phyloP scores from a whole-genome alignment of 2,797 vertebrate species.

The Eidolon dupreanum region DNA sequence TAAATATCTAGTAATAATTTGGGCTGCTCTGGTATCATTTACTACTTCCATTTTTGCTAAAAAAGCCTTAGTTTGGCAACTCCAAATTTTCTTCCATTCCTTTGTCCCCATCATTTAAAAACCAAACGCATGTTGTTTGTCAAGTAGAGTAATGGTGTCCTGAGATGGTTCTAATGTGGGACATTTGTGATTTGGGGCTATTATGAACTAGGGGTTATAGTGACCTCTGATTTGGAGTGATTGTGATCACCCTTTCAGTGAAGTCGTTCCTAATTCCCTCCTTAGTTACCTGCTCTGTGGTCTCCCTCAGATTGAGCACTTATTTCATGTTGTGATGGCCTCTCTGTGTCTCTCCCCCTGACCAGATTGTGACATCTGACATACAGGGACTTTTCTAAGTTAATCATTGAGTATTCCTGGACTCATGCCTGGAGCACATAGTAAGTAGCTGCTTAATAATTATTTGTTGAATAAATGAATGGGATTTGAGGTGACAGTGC shows the following conservation, averaged over 20 bases:
- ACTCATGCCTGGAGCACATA: not conserved
- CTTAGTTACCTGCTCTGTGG: not conserved
- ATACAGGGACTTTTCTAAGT: not conserved
- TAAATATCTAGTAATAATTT: not conserved
- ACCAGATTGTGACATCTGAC: conserved; percentile 52
- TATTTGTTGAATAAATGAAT: conserved; percentile 1
- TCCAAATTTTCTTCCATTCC: not conserved
- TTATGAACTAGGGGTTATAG: not conserved
- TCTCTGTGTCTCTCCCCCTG: conserved; percentile 11
- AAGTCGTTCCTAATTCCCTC: not conserved
- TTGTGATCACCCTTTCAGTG: not conserved
- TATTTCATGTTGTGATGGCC: conserved; percentile 12
- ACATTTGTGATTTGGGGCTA: not conserved
- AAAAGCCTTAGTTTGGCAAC: not conserved
- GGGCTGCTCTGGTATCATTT: not conserved
- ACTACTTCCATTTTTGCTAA: not conserved
- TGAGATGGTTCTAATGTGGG: not conserved
- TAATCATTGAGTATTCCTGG: not conserved
- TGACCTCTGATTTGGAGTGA: not conserved
- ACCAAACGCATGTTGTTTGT: not conserved
- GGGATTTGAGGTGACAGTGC: not conserved
- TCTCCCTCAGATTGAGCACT: not conserved
- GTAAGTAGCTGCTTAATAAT: conserved; percentile 41
- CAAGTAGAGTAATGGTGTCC: not conserved
- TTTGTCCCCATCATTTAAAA: not conserved